phyloP scores from a whole-genome alignment of 2,113 vertebrate genomes.

The Zapornia atra region DNA sequence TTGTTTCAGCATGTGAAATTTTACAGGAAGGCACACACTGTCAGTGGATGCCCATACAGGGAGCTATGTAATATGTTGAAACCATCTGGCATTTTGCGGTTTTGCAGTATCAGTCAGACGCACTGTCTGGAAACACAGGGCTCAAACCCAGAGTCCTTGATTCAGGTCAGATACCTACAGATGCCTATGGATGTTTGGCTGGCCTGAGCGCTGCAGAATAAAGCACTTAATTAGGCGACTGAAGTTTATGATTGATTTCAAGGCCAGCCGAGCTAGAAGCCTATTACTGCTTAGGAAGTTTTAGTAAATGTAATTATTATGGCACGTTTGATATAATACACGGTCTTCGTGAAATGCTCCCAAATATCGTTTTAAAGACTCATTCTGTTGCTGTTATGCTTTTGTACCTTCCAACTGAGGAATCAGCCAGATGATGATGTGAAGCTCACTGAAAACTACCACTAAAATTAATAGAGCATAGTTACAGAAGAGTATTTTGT shows the following conservation, averaged over 20 bases:
- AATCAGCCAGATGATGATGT: not conserved
- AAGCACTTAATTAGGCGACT: slow-evolving; percentile 43
- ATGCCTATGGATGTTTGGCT: not conserved
- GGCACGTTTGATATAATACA: not conserved
- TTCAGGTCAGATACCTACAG: slow-evolving; percentile 59
- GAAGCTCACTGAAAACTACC: slow-evolving; percentile 38
- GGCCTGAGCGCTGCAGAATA: not conserved
- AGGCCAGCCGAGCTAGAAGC: not conserved
- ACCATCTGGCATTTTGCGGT: slow-evolving; percentile 67
- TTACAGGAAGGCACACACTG: slow-evolving; percentile 46
- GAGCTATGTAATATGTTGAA: slow-evolving; percentile 49
- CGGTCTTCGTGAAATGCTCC: not conserved
- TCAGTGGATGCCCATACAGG: slow-evolving; percentile 48
- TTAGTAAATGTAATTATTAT: slow-evolving; percentile 43
- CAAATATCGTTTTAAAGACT: not conserved
- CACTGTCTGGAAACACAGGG: slow-evolving; percentile 57
- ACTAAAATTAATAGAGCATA: slow-evolving; percentile 53
- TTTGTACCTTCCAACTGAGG: slow-evolving; percentile 5
- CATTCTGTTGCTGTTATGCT: not conserved
- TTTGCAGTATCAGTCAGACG: slow-evolving; percentile 60
- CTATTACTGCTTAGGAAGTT: not conserved
- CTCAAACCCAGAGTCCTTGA: slow-evolving; percentile 48
- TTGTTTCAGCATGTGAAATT: slow-evolving; percentile 57
- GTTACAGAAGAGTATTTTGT: slow-evolving; percentile 36
- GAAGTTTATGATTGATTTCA: slow-evolving; percentile 18